A percentile compares a stretch with the other conserved stretches of the same genome.
Conservation (phyloP, 2,797 vertebrate genomes). For the Harpagifer antarcticus region DNA sequence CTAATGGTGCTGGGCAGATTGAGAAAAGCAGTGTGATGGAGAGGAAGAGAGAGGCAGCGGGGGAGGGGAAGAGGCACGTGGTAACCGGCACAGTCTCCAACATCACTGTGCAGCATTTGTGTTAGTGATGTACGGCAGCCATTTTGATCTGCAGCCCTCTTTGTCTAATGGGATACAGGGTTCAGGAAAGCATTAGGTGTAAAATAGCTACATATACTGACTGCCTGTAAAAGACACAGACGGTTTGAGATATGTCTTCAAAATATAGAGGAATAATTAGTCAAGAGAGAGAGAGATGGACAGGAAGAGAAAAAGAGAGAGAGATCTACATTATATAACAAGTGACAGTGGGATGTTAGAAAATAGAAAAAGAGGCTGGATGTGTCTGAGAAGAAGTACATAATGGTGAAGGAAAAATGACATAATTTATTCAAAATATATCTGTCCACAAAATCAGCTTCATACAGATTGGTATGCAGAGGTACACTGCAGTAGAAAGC, state of each 20-base stretch:
- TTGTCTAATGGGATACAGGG: conserved; percentile 51
- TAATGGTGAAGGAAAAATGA: not conserved
- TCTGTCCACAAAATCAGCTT: not conserved
- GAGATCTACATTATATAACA: conserved; percentile 27
- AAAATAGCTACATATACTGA: not conserved
- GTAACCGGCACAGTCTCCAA: conserved; percentile 65
- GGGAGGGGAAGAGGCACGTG: conserved; percentile 76
- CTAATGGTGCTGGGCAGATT: conserved; percentile 25
- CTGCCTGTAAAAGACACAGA: not conserved
- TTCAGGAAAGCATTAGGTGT: conserved; percentile 9
- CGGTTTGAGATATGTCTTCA: not conserved
- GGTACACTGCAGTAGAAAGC: not conserved
- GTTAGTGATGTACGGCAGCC: conserved; percentile 74
- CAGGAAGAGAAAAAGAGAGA: not conserved
- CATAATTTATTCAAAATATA: conserved; percentile 3
- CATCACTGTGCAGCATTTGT: conserved; percentile 68
- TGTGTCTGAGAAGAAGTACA: not conserved
- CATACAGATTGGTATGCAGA: not conserved
- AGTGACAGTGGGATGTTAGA: conserved; percentile 7
- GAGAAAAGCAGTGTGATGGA: conserved; percentile 56
- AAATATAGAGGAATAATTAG: not conserved
- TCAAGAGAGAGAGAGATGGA: not conserved
- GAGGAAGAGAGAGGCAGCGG: conserved; percentile 67
- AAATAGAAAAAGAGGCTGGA: conserved; percentile 42
- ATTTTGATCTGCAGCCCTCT: conserved; percentile 76